phyloP scores from a whole-genome alignment of 2,113 vertebrate species.

The Tragelaphus buxtoni region DNA sequence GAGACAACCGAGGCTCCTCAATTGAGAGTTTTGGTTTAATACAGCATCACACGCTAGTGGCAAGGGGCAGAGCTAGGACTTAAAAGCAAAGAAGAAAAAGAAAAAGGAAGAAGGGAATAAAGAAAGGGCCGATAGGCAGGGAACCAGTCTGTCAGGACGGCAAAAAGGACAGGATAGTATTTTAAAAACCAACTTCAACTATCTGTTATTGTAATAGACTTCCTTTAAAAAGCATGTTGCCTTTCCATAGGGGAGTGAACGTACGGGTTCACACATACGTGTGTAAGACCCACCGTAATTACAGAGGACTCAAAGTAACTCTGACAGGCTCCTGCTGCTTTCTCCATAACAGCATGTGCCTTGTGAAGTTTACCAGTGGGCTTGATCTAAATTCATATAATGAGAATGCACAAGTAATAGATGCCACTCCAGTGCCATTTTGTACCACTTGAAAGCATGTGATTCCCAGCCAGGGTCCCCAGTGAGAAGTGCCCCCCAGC shows the following conservation, averaged over 20 bases:
- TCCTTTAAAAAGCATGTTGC: neutral
- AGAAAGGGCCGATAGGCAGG: neutral
- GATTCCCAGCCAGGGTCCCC: neutral
- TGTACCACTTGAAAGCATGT: neutral
- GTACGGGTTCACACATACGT: neutral
- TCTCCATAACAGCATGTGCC: neutral
- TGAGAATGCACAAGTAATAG: neutral
- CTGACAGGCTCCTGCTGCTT: neutral
- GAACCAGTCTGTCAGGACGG: neutral
- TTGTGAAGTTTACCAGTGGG: neutral
- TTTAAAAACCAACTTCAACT: neutral
- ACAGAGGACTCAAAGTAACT: neutral
- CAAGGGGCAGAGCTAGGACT: neutral
- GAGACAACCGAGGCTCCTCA: fast-evolving
- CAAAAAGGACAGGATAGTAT: neutral
- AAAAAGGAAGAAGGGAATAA: neutral
- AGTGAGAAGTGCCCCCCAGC: neutral
- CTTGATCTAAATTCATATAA: neutral
- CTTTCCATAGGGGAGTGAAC: neutral
- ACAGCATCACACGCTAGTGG: neutral
- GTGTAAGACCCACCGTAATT: neutral
- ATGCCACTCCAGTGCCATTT: neutral
- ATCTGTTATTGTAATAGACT: neutral
- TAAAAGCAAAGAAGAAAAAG: neutral
- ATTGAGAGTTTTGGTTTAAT: neutral